Percentiles rank a stretch among this genome's conserved stretches.
These are phyloP conservation scores for Anabas testudineus DNA, from an alignment of 2,797 vertebrate species.

Conservation along the genomic window DNA sequence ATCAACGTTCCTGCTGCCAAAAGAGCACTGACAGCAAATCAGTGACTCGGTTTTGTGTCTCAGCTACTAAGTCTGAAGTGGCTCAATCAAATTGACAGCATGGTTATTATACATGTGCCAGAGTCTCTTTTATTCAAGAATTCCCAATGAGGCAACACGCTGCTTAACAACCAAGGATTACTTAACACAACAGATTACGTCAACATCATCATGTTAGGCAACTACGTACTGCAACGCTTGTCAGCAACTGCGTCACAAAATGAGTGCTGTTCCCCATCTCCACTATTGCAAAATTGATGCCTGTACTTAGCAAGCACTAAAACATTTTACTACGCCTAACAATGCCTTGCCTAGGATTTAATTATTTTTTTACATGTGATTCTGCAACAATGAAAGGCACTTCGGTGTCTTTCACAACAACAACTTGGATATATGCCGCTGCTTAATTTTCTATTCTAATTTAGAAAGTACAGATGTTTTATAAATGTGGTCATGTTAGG, in stretches of 20 bases:
- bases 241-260: slow-evolving; percentile 64
- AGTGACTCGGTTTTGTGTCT: slow-evolving; percentile 62
- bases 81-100: slow-evolving; percentile 67
- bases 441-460: slow-evolving; percentile 17
- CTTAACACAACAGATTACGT: slow-evolving; percentile 67
- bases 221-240: slow-evolving; percentile 40
- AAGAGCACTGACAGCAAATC: slow-evolving; percentile 64
- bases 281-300: slow-evolving; percentile 63
- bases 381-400: slow-evolving; percentile 45
- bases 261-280: slow-evolving; percentile 35
- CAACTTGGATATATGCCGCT: no score
- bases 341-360: slow-evolving; percentile 39
- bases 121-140: slow-evolving; percentile 53
- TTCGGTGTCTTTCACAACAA: no score
- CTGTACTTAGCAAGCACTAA: slow-evolving; percentile 45
- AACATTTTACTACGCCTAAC: slow-evolving; percentile 40
- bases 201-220: slow-evolving; percentile 59
- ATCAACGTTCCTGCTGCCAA: slow-evolving; percentile 55
- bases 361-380: slow-evolving; percentile 58
- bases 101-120: slow-evolving; percentile 60
- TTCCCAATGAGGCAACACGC: slow-evolving; percentile 61
- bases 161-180: slow-evolving; percentile 68
- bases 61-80: slow-evolving; percentile 60
- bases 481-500: neutral
- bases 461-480: slow-evolving; percentile 4